These are phyloP conservation scores for Lichenostomus cassidix DNA, from an alignment of 2,113 vertebrate genomes.

Conservation along the genomic window DNA sequence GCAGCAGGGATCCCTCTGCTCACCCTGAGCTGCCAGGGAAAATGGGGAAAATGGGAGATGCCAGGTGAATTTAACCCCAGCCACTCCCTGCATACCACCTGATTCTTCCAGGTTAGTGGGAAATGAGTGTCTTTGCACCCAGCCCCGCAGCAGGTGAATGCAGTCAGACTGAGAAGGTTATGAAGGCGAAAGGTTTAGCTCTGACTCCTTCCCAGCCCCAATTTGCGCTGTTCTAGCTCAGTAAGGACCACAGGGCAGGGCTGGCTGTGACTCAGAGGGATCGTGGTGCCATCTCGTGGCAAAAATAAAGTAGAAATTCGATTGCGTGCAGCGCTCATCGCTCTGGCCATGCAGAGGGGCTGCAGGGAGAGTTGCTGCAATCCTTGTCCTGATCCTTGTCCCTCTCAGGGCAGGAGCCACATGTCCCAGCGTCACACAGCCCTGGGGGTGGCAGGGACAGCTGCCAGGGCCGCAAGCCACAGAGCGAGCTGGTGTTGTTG, in stretches of 20 bases:
- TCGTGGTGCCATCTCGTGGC: conserved; percentile 59
- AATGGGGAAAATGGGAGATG: conserved; percentile 36
- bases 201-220: not conserved
- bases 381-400: not conserved
- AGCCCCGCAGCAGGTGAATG: not conserved
- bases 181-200: not conserved
- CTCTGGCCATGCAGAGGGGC: not conserved
- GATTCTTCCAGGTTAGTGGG: not conserved
- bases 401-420: not conserved
- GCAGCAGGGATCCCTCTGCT: conserved; percentile 55
- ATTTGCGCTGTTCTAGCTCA: not conserved
- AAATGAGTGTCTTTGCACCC: not conserved
- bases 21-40: conserved; percentile 56
- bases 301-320: not conserved
- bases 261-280: not conserved
- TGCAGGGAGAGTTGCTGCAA: not conserved
- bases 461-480: not conserved
- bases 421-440: not conserved
- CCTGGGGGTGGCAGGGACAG: not conserved
- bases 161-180: not conserved
- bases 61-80: conserved; percentile 66
- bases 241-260: not conserved
- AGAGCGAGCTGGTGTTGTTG: not conserved
- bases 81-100: not conserved
- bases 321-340: accelerated